Conservation (phyloP, 1,140 invertebrate species). For the Caerostris extrusa region DNA sequence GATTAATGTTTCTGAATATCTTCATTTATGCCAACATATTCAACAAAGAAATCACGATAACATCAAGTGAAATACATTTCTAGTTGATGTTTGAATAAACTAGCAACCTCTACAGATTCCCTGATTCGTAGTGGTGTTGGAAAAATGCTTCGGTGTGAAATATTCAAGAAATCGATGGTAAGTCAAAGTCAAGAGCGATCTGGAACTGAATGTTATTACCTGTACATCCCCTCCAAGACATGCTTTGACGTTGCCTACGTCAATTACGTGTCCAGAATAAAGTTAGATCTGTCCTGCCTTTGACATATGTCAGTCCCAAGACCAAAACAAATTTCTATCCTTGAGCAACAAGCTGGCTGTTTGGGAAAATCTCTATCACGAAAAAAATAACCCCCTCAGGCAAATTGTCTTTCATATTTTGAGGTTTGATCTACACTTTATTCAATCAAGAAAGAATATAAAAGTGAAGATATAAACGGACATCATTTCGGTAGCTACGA, state of each 20-base stretch:
- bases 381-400: neutral
- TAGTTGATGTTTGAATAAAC: neutral
- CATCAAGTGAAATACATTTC: too few relatives aligned
- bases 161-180: conserved; percentile 7
- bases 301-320: conserved; percentile 33
- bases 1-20: too few relatives aligned
- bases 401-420: neutral
- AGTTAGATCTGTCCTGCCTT: conserved; percentile 31
- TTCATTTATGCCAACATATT: too few relatives aligned
- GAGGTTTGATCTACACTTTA: neutral
- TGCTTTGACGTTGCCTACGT: conserved; percentile 27
- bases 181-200: conserved; percentile 41
- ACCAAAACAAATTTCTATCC: conserved; percentile 34
- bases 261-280: conserved; percentile 25
- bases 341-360: neutral
- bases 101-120: neutral
- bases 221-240: conserved; percentile 34
- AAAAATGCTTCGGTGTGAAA: neutral
- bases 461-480: too few relatives aligned
- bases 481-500: too few relatives aligned
- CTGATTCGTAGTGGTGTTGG: neutral
- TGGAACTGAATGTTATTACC: conserved; percentile 29
- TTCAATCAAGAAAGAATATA: neutral
- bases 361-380: neutral
- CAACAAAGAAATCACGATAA: too few relatives aligned